Evolutionary conservation across 2,797 vertebrate species (phyloP).

Genomic region (Setipinna tenuifilis): DNA sequence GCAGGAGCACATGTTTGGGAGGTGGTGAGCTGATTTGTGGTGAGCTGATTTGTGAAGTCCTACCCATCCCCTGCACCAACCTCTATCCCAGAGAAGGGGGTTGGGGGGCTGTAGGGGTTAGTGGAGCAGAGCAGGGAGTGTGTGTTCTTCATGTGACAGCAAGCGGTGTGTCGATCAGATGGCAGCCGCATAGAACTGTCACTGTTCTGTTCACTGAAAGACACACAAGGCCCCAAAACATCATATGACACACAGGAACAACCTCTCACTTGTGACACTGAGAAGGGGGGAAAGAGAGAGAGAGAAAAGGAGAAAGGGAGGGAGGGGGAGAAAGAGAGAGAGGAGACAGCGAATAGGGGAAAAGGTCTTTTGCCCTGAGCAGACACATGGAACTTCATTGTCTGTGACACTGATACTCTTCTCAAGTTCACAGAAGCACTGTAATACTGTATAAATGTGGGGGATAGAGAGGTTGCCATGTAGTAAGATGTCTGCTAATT

Average conservation of each 20-base stretch:
- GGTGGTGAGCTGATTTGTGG: conserved; percentile 48
- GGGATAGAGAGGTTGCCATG: not conserved
- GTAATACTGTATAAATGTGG: not conserved
- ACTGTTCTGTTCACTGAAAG: conserved; percentile 86
- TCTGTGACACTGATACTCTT: conserved; percentile 35
- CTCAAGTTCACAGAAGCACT: not conserved
- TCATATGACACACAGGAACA: conserved; percentile 91
- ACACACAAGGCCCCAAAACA: conserved; percentile 81
- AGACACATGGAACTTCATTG: conserved; percentile 45
- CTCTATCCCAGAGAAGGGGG: conserved; percentile 14
- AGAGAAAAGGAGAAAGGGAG: conserved; percentile 29
- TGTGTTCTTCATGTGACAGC: conserved; percentile 86
- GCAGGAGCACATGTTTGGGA: conserved; percentile 63
- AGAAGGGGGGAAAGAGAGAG: conserved; percentile 36
- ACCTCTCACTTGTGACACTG: conserved; percentile 74
- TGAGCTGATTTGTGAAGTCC: conserved; percentile 24
- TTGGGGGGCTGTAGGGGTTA: conserved; percentile 61
- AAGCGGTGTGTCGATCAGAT: conserved; percentile 79
- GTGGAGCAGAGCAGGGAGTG: conserved; percentile 70
- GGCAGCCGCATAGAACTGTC: conserved; percentile 89
- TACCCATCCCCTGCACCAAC: conserved; percentile 1
- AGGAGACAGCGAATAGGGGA: not conserved
- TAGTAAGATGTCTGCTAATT: not conserved
- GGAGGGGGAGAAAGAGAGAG: conserved; percentile 48
- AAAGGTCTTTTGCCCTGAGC: conserved; percentile 55